These are phyloP conservation scores for Drosophila repletoides DNA, from an alignment of 1,140 invertebrate genomes.

Conservation along the genomic window DNA sequence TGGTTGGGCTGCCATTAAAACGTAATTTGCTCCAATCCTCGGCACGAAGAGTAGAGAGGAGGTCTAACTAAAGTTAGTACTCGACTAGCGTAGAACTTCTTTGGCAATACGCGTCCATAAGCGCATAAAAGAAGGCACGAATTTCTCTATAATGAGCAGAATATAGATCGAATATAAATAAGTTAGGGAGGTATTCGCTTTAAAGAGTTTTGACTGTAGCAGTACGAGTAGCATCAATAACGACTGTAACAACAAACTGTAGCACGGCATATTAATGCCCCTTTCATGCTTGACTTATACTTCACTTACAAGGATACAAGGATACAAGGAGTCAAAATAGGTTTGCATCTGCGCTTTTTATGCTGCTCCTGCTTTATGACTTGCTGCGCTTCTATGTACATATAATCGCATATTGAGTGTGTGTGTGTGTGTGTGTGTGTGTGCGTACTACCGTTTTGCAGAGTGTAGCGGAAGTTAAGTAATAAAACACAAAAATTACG, in stretches of 20 bases:
- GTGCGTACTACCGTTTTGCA: constrained; percentile 32
- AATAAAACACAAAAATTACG: constrained; percentile 75
- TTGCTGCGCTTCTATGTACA: constrained; percentile 12
- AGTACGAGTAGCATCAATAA: constrained; percentile 5
- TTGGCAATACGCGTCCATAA: constrained; percentile 28
- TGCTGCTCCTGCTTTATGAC: constrained; percentile 7
- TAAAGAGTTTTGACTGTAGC: no score
- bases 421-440: constrained; percentile 11
- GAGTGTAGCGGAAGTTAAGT: constrained; percentile 81
- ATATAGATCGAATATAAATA: no score
- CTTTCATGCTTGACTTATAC: neutral
- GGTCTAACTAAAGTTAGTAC: neutral
- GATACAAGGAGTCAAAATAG: constrained; percentile 16
- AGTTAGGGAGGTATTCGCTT: no score
- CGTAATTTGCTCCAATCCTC: constrained; percentile 60
- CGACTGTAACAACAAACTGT: constrained; percentile 12
- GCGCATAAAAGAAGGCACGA: no score
- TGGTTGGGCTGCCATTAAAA: constrained; percentile 64
- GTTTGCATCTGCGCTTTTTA: constrained; percentile 52
- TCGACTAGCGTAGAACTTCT: constrained; percentile 18
- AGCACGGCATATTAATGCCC: constrained; percentile 37
- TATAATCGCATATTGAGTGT: constrained; percentile 5
- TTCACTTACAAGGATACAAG: constrained; percentile 15
- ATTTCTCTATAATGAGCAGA: no score
- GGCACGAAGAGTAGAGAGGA: neutral